Percentiles rank a stretch among this genome's conserved stretches.
Conservation (phyloP, 2,113 vertebrate genomes). For the Esox niger region DNA sequence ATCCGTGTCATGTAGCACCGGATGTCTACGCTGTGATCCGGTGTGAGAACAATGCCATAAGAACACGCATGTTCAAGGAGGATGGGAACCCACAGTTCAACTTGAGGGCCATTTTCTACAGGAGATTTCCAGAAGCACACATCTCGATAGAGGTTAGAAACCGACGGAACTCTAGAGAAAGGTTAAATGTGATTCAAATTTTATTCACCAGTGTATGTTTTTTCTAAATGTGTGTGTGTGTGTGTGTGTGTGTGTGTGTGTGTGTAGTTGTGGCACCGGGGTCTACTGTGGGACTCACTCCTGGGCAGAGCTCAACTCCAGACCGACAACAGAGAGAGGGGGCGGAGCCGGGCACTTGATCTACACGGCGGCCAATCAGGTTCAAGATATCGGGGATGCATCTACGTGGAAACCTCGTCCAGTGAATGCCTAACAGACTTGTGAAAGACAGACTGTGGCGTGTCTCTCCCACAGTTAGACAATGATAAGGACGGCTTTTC, state of each 20-base stretch:
- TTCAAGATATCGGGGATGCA: constrained; percentile 32
- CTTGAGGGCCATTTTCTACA: constrained; percentile 76
- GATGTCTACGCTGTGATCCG: constrained; percentile 71
- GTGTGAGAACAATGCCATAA: constrained; percentile 67
- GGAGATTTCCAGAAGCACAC: constrained; percentile 59
- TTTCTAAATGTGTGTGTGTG: constrained; percentile 8
- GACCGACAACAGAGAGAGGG: constrained; percentile 58
- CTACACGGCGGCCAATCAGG: constrained; percentile 49
- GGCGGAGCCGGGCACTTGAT: constrained; percentile 62
- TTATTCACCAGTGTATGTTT: not conserved
- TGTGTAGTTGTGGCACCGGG: constrained; percentile 69
- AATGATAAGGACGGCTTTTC: too few species aligned
- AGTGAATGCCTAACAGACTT: constrained; percentile 72
- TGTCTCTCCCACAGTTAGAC: too few species aligned
- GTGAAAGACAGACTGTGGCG: constrained; percentile 38
- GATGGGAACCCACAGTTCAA: constrained; percentile 75
- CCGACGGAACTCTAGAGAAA: not conserved
- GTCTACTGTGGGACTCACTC: constrained; percentile 68
- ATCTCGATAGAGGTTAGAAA: constrained; percentile 62
- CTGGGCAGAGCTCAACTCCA: constrained; percentile 67
- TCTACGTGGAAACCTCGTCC: constrained; percentile 73
- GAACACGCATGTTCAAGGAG: constrained; percentile 64
- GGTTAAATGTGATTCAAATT: constrained; percentile 36
- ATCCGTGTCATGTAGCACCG: constrained; percentile 53
- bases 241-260: constrained; percentile 2